Percentiles rank a stretch among this genome's conserved stretches.
phyloP scores from a whole-genome alignment of 2,888 invertebrate genomes.

The Cactoblastis cactorum region DNA sequence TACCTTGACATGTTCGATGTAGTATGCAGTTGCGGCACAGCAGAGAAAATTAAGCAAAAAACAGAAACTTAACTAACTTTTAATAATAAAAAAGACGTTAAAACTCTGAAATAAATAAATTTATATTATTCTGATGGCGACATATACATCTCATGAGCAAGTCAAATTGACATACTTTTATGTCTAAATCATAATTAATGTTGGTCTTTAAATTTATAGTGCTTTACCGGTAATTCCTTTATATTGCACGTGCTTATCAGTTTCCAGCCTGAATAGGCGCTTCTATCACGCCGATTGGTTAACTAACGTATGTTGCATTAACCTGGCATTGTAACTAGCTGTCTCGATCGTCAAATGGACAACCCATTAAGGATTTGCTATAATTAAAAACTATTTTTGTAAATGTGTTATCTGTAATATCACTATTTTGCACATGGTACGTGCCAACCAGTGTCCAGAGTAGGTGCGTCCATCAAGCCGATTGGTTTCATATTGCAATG shows the following conservation, averaged over 20 bases:
- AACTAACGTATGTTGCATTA: slow-evolving; percentile 61
- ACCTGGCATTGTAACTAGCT: slow-evolving; percentile 41
- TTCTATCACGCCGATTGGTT: slow-evolving; percentile 65
- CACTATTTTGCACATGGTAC: neutral
- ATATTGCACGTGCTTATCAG: neutral
- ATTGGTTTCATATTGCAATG: slow-evolving; percentile 66
- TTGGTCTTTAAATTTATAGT: no score
- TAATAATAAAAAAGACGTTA: no score
- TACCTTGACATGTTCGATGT: slow-evolving; percentile 42
- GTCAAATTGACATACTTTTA: no score
- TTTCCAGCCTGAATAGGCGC: slow-evolving; percentile 32
- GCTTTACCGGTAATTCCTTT: neutral
- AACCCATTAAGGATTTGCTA: slow-evolving; percentile 40
- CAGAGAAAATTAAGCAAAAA: neutral
- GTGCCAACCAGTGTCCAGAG: slow-evolving; percentile 23
- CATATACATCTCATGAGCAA: no score
- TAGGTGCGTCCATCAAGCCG: slow-evolving; percentile 51
- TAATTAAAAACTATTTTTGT: neutral
- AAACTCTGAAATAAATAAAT: no score
- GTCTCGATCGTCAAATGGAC: slow-evolving; percentile 39
- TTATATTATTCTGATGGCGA: no score
- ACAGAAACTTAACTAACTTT: no score
- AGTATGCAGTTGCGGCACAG: slow-evolving; percentile 10
- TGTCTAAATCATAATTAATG: no score
- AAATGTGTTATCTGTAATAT: neutral